phyloP scores from a whole-genome alignment of 2,113 vertebrate species.

The Caracal caracal region DNA sequence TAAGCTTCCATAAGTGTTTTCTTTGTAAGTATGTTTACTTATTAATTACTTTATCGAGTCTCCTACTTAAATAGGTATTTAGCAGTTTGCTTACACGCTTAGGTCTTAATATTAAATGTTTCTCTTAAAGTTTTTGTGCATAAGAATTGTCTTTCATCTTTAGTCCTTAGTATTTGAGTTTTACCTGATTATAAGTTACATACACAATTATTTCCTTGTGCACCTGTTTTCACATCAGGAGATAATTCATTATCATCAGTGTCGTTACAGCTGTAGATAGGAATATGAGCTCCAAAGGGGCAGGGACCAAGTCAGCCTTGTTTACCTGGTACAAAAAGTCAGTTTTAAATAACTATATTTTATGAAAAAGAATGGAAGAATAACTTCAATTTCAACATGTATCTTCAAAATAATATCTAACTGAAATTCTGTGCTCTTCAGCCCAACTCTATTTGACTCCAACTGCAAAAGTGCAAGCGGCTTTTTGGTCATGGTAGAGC shows the following conservation, averaged over 20 bases:
- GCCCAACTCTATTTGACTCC: not conserved
- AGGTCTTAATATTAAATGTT: not conserved
- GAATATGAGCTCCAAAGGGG: not conserved
- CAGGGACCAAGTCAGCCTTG: not conserved
- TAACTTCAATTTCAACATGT: not conserved
- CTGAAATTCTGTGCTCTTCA: not conserved
- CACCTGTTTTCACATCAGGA: not conserved
- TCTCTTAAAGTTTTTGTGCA: not conserved
- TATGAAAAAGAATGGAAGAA: not conserved
- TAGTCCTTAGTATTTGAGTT: not conserved
- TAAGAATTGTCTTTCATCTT: not conserved
- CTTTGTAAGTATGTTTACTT: conserved; percentile 21
- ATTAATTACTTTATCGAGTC: not conserved
- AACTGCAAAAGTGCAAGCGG: not conserved
- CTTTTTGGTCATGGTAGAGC: not conserved
- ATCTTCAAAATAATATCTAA: not conserved
- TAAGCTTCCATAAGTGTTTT: not conserved
- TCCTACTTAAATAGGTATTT: not conserved
- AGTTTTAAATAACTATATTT: not conserved
- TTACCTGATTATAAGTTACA: not conserved
- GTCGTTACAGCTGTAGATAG: not conserved
- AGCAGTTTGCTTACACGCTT: not conserved
- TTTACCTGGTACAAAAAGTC: not conserved
- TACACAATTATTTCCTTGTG: not conserved
- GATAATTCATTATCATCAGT: not conserved